Evolutionary conservation across 2,113 vertebrate genomes (phyloP).

Genomic region (Rhineura floridana): DNA sequence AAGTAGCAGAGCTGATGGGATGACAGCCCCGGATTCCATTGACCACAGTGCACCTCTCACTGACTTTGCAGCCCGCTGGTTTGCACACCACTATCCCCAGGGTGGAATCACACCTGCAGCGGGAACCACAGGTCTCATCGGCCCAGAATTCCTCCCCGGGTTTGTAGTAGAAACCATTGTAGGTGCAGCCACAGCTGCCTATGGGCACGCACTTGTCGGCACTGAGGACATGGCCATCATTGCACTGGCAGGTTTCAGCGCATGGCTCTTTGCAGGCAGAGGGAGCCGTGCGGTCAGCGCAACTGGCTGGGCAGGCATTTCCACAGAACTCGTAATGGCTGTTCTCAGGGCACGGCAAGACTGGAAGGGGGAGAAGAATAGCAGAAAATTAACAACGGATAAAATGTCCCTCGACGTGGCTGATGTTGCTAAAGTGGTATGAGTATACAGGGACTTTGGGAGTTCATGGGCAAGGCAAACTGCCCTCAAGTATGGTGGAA

Average conservation of each 20-base stretch:
- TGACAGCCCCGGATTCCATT: slow-evolving; percentile 69
- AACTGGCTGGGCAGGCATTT: slow-evolving; percentile 66
- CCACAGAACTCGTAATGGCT: slow-evolving; percentile 77
- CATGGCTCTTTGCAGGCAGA: slow-evolving; percentile 54
- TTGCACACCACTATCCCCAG: slow-evolving; percentile 66
- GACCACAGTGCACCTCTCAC: slow-evolving; percentile 65
- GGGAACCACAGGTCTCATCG: not conserved
- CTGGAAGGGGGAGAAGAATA: slow-evolving; percentile 21
- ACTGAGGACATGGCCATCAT: slow-evolving; percentile 52
- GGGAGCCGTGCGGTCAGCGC: not conserved
- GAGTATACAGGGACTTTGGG: not conserved
- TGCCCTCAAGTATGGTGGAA: no score
- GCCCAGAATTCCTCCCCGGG: slow-evolving; percentile 64
- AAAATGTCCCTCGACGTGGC: not conserved
- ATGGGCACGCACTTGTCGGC: slow-evolving; percentile 30
- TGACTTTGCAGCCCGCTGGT: slow-evolving; percentile 53
- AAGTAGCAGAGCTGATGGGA: slow-evolving; percentile 46
- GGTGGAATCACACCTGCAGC: slow-evolving; percentile 58
- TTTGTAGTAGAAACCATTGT: slow-evolving; percentile 12
- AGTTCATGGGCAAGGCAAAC: not conserved
- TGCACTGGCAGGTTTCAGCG: slow-evolving; percentile 71
- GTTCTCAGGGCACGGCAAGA: slow-evolving; percentile 57
- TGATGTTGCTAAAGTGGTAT: not conserved
- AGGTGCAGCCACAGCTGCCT: slow-evolving; percentile 65
- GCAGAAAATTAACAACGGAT: not conserved